Conservation (phyloP, 1,140 invertebrate species). For the Drosophila parabipectinata region DNA sequence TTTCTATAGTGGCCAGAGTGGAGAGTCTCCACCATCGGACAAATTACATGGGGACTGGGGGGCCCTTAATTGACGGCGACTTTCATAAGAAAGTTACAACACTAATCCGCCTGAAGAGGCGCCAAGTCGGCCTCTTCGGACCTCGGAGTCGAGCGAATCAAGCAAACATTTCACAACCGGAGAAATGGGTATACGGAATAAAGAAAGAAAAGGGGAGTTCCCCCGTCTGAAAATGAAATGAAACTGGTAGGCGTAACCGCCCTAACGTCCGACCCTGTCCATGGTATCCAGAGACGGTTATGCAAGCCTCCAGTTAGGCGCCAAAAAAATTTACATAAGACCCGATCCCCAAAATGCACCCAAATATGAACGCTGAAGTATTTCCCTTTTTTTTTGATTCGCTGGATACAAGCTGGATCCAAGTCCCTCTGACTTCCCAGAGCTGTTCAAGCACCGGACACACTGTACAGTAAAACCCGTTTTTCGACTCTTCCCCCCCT, state of each 20-base stretch:
- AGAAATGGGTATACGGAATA: background rate
- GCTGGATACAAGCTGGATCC: background rate
- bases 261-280: slow-evolving; percentile 20
- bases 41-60: background rate
- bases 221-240: slow-evolving; percentile 12
- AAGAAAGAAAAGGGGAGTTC: background rate
- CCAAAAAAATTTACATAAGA: slow-evolving; percentile 37
- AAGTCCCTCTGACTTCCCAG: slow-evolving; percentile 7
- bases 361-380: too few species aligned
- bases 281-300: slow-evolving; percentile 22
- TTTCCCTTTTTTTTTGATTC: background rate
- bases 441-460: slow-evolving; percentile 50
- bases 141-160: slow-evolving; percentile 21
- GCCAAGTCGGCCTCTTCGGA: slow-evolving; percentile 8
- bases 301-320: slow-evolving; percentile 29
- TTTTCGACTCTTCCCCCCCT: slow-evolving; percentile 18
- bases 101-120: slow-evolving; percentile 42
- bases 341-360: background rate
- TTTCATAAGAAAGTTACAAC: slow-evolving; percentile 60
- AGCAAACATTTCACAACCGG: slow-evolving; percentile 22
- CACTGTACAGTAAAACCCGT: slow-evolving; percentile 43
- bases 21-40: background rate
- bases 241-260: slow-evolving; percentile 35
- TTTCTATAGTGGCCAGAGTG: slow-evolving; percentile 21
- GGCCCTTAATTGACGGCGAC: slow-evolving; percentile 46